Percentiles rank a stretch among this genome's conserved stretches.
phyloP scores from a whole-genome alignment of 2,113 vertebrate species.

The Leucopsar rothschildi region DNA sequence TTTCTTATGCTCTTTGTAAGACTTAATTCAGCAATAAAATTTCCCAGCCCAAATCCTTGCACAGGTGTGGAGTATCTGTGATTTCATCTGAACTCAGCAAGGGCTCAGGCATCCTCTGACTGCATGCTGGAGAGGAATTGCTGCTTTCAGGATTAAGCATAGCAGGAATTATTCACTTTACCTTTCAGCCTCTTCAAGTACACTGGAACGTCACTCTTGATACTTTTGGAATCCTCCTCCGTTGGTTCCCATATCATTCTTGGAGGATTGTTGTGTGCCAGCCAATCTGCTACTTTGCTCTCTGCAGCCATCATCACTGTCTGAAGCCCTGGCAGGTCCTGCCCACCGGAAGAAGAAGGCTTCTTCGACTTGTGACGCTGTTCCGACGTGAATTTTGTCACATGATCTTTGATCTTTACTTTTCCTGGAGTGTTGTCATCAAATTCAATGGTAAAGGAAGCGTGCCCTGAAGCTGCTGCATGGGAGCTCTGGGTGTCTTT shows the following conservation, averaged over 20 bases:
- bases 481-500: slow-evolving; percentile 85
- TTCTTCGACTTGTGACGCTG: slow-evolving; percentile 89
- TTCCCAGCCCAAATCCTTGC: not conserved
- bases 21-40: not conserved
- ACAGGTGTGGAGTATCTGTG: not conserved
- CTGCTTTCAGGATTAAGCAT: not conserved
- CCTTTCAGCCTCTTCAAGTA: slow-evolving; percentile 97
- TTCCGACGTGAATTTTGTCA: slow-evolving; percentile 87
- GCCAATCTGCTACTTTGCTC: slow-evolving; percentile 98
- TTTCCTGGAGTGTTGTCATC: slow-evolving; percentile 94
- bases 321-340: slow-evolving; percentile 91
- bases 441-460: slow-evolving; percentile 99
- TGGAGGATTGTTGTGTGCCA: slow-evolving; percentile 95
- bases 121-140: not conserved
- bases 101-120: not conserved
- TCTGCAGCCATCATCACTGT: slow-evolving; percentile 95
- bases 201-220: slow-evolving; percentile 95
- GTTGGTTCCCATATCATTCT: slow-evolving; percentile 87
- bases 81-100: not conserved
- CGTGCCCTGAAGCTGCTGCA: slow-evolving; percentile 86
- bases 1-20: not conserved
- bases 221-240: slow-evolving; percentile 96
- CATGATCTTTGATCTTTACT: slow-evolving; percentile 97
- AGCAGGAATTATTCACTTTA: slow-evolving; percentile 71
- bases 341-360: slow-evolving; percentile 71